phyloP scores from a whole-genome alignment of 2,888 invertebrate species.

The Apodemia hepburni region DNA sequence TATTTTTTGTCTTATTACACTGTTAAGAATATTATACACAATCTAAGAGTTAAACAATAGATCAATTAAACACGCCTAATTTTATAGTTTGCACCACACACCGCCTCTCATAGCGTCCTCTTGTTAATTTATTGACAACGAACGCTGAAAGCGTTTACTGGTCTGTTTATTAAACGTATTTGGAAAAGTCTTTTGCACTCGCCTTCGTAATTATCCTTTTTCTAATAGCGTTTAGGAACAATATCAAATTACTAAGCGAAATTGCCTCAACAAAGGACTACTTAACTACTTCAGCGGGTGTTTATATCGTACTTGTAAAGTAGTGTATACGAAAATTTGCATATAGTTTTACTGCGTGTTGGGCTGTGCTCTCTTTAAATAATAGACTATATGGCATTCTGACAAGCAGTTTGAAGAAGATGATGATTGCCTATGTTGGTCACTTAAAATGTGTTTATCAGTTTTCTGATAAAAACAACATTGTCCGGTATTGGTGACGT shows the following conservation, averaged over 20 bases:
- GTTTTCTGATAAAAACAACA: no score
- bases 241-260: conserved; percentile 12
- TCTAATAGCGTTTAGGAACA: conserved; percentile 3
- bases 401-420: no score
- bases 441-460: no score
- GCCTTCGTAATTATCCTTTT: conserved; percentile 17
- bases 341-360: no score
- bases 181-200: conserved; percentile 24
- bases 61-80: conserved; percentile 15
- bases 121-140: conserved; percentile 36
- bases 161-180: conserved; percentile 36
- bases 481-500: no score
- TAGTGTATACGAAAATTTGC: no score
- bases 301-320: no score
- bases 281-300: background rate
- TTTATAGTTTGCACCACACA: conserved; percentile 18
- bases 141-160: conserved; percentile 35
- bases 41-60: background rate
- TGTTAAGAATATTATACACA: no score
- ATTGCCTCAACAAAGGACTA: background rate
- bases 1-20: no score
- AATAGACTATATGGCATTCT: no score
- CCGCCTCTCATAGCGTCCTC: conserved; percentile 22
- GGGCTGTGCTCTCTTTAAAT: no score
- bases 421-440: no score